Evolutionary conservation across 1,140 invertebrate species (phyloP).

Genomic region (Drosophila baimaii): DNA sequence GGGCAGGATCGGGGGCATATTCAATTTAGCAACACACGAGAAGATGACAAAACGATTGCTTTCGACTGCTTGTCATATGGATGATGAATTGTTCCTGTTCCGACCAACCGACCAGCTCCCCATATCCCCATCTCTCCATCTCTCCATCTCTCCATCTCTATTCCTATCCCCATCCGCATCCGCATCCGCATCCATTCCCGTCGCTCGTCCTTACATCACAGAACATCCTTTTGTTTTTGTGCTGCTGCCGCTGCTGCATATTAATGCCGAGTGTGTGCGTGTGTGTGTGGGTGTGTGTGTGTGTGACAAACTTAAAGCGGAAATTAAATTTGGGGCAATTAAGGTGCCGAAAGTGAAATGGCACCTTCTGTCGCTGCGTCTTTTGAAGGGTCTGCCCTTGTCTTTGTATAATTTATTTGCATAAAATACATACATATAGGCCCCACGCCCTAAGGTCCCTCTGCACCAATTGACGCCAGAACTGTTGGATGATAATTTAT

Average conservation of each 20-base stretch:
- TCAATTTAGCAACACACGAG: constrained; percentile 82
- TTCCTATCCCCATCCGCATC: not conserved
- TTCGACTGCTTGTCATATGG: constrained; percentile 81
- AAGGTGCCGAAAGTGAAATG: constrained; percentile 34
- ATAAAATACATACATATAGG: not conserved
- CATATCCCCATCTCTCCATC: not conserved
- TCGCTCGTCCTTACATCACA: constrained; percentile 21
- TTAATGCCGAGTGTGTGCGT: constrained; percentile 46
- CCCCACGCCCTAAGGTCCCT: too few species aligned
- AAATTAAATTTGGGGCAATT: constrained; percentile 79
- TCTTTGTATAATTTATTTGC: too few species aligned
- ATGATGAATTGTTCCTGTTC: constrained; percentile 82
- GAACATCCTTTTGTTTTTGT: constrained; percentile 64
- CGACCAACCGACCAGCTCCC: constrained; percentile 32
- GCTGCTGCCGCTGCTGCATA: constrained; percentile 61
- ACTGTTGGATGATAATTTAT: too few species aligned
- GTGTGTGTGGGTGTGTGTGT: constrained; percentile 5
- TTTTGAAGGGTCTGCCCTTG: not conserved
- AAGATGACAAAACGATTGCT: constrained; percentile 83
- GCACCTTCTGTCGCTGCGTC: constrained; percentile 1
- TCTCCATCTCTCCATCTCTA: not conserved
- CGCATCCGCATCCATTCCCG: constrained; percentile 1
- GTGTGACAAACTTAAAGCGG: constrained; percentile 74
- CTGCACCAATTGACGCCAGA: too few species aligned
- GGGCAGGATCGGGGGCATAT: constrained; percentile 53